Evolutionary conservation across 2,888 invertebrate genomes (phyloP), one percentile per base, ranked within the genome.

Genomic region (Magallana nippona): DNA sequence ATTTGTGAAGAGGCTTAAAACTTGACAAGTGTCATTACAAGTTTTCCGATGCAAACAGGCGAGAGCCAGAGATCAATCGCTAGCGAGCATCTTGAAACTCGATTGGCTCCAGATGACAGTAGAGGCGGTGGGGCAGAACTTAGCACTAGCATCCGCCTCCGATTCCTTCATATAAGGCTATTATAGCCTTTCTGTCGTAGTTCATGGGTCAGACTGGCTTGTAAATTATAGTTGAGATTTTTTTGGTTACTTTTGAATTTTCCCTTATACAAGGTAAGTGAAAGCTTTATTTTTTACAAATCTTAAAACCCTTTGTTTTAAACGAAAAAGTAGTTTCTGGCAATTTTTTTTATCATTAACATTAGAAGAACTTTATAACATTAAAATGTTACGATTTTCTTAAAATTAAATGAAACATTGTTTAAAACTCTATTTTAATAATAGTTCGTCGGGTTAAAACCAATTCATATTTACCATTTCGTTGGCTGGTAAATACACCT

Each of bases 71-170:
- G 71, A 71, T 71, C 71, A 71, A 71, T 71, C 15, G 27, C 15
- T 22, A 27, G 22, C 13, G 15, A 27, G 27, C 11, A 13, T 15
- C 22, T 13, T 22, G 71, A 11, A 13, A 5, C 22, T 32, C 22
- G 71, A 71, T 71, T 71, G 71, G 71, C 71, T 71, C 22, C 2
- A 27, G 11, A 22, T 10, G 15, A 27, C 27, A 0, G 27, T 71
- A 71, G 71, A 71, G 71, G 71, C 71, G 71, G 22, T 11, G 60
- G 71, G 71, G 71, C 27, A 13, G 71, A 71, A 15, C 71, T 22
- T 32, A 71, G 13, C 71, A 13, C 22, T 27, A 13, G 15, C 22
- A 32, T 22, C 11, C 71, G 71, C 71, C 71, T 71, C 71, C 71
- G 71, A 15, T 32, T 15, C 32, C 13, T 71, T 71, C 5, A 22